Percentiles rank a stretch among this genome's conserved stretches.
phyloP scores from a whole-genome alignment of 2,797 vertebrate species.

The Holocentrus rufus region DNA sequence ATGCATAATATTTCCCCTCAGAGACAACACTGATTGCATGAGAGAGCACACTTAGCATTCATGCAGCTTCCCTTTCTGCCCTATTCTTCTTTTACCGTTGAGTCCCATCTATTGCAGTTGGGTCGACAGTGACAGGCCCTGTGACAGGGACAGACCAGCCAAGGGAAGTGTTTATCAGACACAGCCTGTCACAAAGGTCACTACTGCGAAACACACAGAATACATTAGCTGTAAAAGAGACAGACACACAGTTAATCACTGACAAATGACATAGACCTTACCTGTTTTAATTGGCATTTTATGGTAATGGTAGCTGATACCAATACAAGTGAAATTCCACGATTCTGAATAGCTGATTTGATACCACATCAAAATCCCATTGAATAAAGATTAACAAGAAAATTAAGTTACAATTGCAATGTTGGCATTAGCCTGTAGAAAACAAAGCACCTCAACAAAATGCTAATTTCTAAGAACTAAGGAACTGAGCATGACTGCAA shows the following conservation, averaged over 20 bases:
- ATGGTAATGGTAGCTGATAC: too few species aligned
- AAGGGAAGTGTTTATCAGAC: conserved; percentile 57
- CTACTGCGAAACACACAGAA: conserved; percentile 46
- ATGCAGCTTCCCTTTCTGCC: conserved; percentile 26
- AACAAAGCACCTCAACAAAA: too few species aligned
- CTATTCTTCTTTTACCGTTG: conserved; percentile 37
- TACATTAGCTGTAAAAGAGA: conserved; percentile 15
- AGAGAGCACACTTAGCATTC: conserved; percentile 57
- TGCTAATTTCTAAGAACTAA: too few species aligned
- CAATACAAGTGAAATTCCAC: too few species aligned
- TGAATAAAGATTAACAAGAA: too few species aligned
- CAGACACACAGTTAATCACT: conserved; percentile 9
- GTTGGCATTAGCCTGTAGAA: too few species aligned
- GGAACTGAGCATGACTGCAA: too few species aligned
- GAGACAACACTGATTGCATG: neutral
- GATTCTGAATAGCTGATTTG: too few species aligned
- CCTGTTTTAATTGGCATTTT: neutral
- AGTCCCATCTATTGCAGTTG: conserved; percentile 26
- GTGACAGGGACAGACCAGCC: conserved; percentile 44
- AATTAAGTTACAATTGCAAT: too few species aligned
- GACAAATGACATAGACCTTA: neutral
- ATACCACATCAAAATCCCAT: too few species aligned
- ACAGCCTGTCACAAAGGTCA: conserved; percentile 67
- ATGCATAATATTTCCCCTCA: too few species aligned
- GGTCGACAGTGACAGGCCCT: conserved; percentile 40